phyloP scores from a whole-genome alignment of 2,113 vertebrate genomes.

The Anthoscopus minutus region DNA sequence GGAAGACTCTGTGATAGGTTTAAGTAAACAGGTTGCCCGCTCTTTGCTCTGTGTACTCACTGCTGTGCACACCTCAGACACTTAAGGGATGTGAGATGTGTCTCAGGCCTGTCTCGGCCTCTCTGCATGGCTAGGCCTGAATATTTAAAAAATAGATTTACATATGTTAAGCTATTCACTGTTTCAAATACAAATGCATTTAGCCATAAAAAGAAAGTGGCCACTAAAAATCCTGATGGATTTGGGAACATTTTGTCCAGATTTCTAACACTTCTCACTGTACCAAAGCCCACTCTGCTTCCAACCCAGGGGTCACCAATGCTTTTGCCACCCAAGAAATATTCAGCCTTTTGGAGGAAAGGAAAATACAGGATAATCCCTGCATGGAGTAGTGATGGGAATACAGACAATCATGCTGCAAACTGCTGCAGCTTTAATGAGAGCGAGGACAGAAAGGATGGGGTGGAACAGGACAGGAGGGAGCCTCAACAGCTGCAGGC shows the following conservation, averaged over 20 bases:
- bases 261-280: background rate
- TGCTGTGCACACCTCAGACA: background rate
- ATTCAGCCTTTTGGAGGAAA: background rate
- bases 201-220: background rate
- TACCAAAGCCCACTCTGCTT: background rate
- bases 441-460: background rate
- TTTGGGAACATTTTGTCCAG: background rate
- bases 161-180: background rate
- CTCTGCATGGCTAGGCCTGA: background rate
- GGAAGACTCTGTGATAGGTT: background rate
- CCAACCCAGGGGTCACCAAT: background rate
- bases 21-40: background rate
- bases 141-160: background rate
- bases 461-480: fast-evolving
- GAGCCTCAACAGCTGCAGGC: background rate
- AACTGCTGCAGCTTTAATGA: background rate
- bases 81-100: background rate
- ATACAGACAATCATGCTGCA: fast-evolving
- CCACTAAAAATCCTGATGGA: background rate
- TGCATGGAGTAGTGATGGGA: background rate
- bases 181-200: background rate
- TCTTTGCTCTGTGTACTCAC: background rate
- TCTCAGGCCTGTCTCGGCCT: background rate
- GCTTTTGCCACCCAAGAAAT: background rate
- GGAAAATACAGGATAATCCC: background rate